These are phyloP conservation scores for Blera fallax DNA, from an alignment of 2,888 invertebrate genomes.

Conservation along the genomic window DNA sequence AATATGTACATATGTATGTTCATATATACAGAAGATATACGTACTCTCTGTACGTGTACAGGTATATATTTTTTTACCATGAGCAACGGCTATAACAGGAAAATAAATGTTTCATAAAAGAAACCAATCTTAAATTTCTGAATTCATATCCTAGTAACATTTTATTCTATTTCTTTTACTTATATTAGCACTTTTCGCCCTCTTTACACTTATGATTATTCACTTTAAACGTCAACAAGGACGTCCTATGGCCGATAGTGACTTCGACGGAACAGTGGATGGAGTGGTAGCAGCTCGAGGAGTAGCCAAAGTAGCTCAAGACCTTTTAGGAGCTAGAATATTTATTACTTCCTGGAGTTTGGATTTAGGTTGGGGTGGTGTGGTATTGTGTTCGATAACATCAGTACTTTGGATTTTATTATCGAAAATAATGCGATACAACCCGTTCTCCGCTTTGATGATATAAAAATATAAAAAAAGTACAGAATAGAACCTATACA, in stretches of 20 bases:
- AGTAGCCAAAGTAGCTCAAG: constrained; percentile 83
- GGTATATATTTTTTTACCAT: too few species aligned
- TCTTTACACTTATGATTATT: constrained; percentile 95
- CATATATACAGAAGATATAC: too few species aligned
- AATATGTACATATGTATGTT: too few species aligned
- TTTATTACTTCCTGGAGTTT: constrained; percentile 92
- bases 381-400: constrained; percentile 90
- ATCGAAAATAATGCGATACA: constrained; percentile 95
- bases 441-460: constrained; percentile 89
- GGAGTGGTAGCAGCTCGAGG: constrained; percentile 85
- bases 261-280: constrained; percentile 87
- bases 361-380: constrained; percentile 93
- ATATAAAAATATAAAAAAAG: constrained; percentile 81
- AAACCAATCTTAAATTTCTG: too few species aligned
- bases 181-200: constrained; percentile 91
- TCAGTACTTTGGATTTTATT: constrained; percentile 93
- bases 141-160: neutral
- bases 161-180: neutral
- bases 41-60: too few species aligned
- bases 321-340: constrained; percentile 86
- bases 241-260: constrained; percentile 84
- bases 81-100: too few species aligned
- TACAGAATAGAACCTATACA: neutral
- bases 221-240: constrained; percentile 93
- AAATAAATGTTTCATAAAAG: too few species aligned